A percentile compares a stretch with the other conserved stretches of the same genome.
phyloP scores from a whole-genome alignment of 2,888 invertebrate species.

The Amitus sp. region DNA sequence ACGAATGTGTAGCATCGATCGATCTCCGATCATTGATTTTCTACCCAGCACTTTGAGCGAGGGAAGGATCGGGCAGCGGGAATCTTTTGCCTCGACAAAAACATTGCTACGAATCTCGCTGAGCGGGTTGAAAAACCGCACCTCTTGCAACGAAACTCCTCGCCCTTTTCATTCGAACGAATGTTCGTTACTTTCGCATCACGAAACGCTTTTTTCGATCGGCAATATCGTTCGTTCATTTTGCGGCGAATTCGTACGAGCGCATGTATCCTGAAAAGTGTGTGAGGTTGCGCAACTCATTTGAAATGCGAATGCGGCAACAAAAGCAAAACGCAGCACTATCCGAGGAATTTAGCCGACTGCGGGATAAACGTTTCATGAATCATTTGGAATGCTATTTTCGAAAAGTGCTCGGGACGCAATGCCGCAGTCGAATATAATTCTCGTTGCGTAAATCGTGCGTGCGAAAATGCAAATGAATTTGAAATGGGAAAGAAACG shows the following conservation, averaged over 20 bases:
- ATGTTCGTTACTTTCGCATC: not conserved
- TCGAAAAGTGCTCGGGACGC: too few relatives aligned
- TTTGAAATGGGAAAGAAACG: too few relatives aligned
- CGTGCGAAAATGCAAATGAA: too few relatives aligned
- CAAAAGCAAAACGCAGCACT: not conserved
- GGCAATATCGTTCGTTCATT: not conserved
- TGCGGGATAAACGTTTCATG: not conserved
- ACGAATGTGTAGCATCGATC: constrained; percentile 27
- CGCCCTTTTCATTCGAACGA: not conserved
- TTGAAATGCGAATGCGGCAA: constrained; percentile 1
- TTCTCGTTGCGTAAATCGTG: too few relatives aligned
- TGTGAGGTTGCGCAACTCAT: not conserved
- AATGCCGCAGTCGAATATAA: too few relatives aligned
- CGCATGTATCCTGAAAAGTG: not conserved
- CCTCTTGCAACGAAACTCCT: not conserved
- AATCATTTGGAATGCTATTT: not conserved
- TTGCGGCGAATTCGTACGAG: not conserved
- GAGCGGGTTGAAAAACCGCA: not conserved
- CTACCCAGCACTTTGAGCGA: constrained; percentile 32
- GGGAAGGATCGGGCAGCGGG: constrained; percentile 40
- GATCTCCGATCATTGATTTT: constrained; percentile 33
- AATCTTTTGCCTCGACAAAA: constrained; percentile 35
- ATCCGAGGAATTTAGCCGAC: too few relatives aligned
- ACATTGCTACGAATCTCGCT: not conserved
- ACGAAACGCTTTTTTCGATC: too few relatives aligned